These are phyloP conservation scores for Muscicapa comitata DNA, from an alignment of 2,797 vertebrate genomes.

Conservation along the genomic window DNA sequence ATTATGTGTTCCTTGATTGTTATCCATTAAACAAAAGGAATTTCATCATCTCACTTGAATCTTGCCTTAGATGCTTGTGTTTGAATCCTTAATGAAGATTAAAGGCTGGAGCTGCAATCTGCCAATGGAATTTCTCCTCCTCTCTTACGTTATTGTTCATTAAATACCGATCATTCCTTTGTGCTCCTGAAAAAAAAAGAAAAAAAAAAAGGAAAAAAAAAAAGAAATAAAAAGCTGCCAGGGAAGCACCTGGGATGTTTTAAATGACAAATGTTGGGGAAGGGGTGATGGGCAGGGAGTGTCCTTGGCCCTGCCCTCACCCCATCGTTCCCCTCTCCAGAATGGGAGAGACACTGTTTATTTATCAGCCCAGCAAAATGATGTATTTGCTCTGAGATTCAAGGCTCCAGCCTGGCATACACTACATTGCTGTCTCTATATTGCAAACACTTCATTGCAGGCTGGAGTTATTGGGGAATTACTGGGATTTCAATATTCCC, in stretches of 20 bases:
- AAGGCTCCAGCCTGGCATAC: not conserved
- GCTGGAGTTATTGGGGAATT: not conserved
- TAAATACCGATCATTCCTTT: not conserved
- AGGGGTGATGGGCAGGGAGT: not conserved
- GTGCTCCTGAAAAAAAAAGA: not conserved
- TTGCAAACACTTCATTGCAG: not conserved
- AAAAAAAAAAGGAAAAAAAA: not conserved
- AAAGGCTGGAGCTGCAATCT: not conserved
- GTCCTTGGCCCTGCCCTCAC: not conserved
- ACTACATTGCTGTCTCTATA: accelerated
- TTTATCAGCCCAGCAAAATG: slow-evolving; percentile 7
- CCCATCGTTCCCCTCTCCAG: accelerated
- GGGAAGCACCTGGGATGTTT: not conserved
- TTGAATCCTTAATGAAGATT: slow-evolving; percentile 42
- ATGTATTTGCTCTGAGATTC: not conserved
- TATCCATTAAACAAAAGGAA: slow-evolving; percentile 60
- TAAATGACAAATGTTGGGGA: not conserved
- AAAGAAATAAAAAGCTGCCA: not conserved
- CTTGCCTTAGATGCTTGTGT: not conserved
- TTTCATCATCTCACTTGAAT: slow-evolving; percentile 60
- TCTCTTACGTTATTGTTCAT: not conserved
- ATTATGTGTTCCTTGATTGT: slow-evolving; percentile 63
- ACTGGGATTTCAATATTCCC: not conserved
- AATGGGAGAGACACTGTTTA: not conserved
- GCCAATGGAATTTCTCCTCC: not conserved